Evolutionary conservation across 2,113 vertebrate species (phyloP), one percentile per base, ranked within the genome.

Genomic region (Riparia riparia): DNA sequence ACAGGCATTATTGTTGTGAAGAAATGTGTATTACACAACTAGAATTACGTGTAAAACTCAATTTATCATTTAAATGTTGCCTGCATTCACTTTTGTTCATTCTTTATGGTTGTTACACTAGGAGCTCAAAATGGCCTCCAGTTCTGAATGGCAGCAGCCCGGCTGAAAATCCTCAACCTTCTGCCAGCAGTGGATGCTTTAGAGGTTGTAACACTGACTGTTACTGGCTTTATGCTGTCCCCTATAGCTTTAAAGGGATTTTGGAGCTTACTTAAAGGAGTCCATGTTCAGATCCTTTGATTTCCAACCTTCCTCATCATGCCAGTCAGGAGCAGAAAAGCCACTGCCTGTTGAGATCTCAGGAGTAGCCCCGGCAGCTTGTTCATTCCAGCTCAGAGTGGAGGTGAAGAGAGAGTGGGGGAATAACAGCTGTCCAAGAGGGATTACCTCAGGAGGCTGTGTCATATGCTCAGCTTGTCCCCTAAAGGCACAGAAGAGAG

Each of bases 1-100:
- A 34, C 34, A 57, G 41, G 22, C 1, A 0, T 61, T 79, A 26
- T 42, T 0, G 0, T 25, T 49, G 16, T 58, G 45, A 63, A 81
- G 39, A 95, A 85, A 53, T 45, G 2, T 47, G 8, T 73, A 31
- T 74, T 84, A 50, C 53, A 50, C 31, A 41, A 61, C 10, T 60
- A 71, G 22, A 78, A 45, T 71, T 58, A 20, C 1, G 2, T 60
- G 10, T 85, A 53, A 94, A 92, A 72, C 22, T 84, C 51, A 49
- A 14, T 69, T 74, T 60, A 18, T 31, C 17, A 12, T 70, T 58
- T 65, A 37, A 70, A 81, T 70, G 57, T 83, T 83, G 37, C 32
- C 39, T 32, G 5, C 7, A 5, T 39, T 89, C 4, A 3, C 45
- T 80, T 76, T 44, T 78, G 10, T 51, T 70, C 17, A 4, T 41